Conservation (phyloP, 2,888 invertebrate genomes). For the Trypoxylon attenuatum region DNA sequence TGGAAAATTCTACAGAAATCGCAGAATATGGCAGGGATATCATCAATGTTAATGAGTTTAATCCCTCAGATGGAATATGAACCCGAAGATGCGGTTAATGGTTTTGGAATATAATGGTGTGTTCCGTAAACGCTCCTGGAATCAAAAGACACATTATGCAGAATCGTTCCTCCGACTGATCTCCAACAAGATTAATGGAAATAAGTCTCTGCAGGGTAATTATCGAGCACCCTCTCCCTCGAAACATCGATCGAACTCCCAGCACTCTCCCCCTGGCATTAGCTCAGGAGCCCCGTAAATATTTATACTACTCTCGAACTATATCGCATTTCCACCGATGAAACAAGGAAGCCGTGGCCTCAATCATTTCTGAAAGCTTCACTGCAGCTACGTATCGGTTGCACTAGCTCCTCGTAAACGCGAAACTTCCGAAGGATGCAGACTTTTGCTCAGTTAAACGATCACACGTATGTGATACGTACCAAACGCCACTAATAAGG, state of each 20-base stretch:
- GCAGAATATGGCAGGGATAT: too few species aligned
- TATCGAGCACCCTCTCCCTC: neutral
- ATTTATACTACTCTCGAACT: neutral
- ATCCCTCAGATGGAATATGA: too few species aligned
- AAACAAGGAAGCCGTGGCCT: too few species aligned
- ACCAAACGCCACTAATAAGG: too few species aligned
- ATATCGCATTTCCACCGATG: neutral
- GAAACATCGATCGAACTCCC: neutral
- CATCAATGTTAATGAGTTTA: too few species aligned
- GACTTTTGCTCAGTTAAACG: too few species aligned
- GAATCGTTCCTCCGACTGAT: neutral
- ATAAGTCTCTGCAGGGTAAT: neutral
- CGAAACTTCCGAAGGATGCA: too few species aligned
- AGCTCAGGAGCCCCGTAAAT: conserved; percentile 2
- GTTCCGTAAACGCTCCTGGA: neutral
- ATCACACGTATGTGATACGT: too few species aligned
- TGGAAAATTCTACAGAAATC: too few species aligned
- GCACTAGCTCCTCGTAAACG: too few species aligned
- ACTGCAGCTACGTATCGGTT: too few species aligned
- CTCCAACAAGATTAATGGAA: conserved; percentile 22
- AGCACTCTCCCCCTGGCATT: neutral
- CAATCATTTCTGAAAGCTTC: too few species aligned
- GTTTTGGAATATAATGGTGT: neutral
- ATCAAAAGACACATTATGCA: conserved; percentile 5
- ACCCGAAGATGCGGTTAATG: conserved; percentile 1